Conservation (phyloP, 2,888 invertebrate species). For the Athrips mouffetella region DNA sequence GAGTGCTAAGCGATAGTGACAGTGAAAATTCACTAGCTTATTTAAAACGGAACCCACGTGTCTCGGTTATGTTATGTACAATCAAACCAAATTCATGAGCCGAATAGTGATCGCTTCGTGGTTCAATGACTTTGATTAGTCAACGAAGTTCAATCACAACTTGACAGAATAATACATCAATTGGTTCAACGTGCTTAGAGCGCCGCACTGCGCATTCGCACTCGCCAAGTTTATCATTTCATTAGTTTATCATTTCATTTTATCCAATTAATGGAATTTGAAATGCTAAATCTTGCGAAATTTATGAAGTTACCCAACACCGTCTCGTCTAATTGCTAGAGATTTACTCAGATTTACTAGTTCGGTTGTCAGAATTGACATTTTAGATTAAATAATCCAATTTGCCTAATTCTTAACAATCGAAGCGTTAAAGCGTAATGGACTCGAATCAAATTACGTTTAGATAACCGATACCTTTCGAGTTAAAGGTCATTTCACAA, state of each 20-base stretch:
- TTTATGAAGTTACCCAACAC: background rate
- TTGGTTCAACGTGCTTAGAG: background rate
- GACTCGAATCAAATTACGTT: no score
- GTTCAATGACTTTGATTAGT: background rate
- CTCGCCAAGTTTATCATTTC: no score
- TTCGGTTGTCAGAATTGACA: background rate
- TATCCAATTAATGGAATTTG: no score
- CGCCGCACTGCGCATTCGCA: no score
- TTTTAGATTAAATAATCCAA: slow-evolving; percentile 17
- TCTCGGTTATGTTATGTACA: slow-evolving; percentile 2
- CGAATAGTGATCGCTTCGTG: slow-evolving; percentile 7
- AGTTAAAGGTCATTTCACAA: no score
- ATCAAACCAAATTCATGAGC: background rate
- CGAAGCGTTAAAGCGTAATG: background rate
- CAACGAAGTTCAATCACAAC: background rate
- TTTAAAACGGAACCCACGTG: background rate
- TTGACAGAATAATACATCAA: background rate
- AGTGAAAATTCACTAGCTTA: slow-evolving; percentile 1
- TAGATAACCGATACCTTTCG: no score
- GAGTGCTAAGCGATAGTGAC: background rate
- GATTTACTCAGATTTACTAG: background rate
- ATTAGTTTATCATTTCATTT: no score
- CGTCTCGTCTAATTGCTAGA: background rate
- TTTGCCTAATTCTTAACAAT: slow-evolving; percentile 24
- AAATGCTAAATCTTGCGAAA: background rate